These are phyloP conservation scores for Batillaria attramentaria DNA, from an alignment of 1,140 invertebrate species.

Conservation along the genomic window DNA sequence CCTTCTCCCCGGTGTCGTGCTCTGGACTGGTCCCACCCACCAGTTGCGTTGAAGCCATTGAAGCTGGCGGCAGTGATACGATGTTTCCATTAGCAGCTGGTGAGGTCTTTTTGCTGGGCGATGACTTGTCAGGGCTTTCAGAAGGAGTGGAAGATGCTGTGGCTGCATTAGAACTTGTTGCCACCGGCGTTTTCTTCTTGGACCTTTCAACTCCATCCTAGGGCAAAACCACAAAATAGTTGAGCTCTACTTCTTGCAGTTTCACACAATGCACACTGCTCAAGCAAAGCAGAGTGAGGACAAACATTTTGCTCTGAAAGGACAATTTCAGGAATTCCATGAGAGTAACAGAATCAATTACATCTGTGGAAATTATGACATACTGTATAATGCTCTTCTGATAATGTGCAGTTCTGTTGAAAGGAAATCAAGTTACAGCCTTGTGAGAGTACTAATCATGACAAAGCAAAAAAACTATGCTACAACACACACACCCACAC, in stretches of 20 bases:
- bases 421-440: too few species aligned
- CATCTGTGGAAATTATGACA: too few species aligned
- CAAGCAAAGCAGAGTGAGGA: too few species aligned
- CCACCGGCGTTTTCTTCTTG: slow-evolving; percentile 31
- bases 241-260: not conserved
- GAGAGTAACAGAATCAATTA: too few species aligned
- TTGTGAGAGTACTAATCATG: too few species aligned
- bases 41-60: not conserved
- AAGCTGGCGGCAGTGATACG: slow-evolving; percentile 30
- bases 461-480: too few species aligned
- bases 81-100: slow-evolving; percentile 37
- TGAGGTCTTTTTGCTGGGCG: slow-evolving; percentile 27
- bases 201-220: slow-evolving; percentile 34
- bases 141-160: slow-evolving; percentile 9
- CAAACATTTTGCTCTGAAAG: too few species aligned
- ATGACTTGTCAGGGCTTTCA: slow-evolving; percentile 30
- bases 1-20: slow-evolving; percentile 40
- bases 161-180: not conserved
- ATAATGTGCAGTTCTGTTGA: too few species aligned
- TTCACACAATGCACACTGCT: too few species aligned
- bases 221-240: not conserved
- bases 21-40: slow-evolving; percentile 10
- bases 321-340: too few species aligned
- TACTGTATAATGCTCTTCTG: too few species aligned
- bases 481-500: too few species aligned